These are phyloP conservation scores for Tenualosa ilisha DNA, from an alignment of 2,797 vertebrate species.

Conservation along the genomic window DNA sequence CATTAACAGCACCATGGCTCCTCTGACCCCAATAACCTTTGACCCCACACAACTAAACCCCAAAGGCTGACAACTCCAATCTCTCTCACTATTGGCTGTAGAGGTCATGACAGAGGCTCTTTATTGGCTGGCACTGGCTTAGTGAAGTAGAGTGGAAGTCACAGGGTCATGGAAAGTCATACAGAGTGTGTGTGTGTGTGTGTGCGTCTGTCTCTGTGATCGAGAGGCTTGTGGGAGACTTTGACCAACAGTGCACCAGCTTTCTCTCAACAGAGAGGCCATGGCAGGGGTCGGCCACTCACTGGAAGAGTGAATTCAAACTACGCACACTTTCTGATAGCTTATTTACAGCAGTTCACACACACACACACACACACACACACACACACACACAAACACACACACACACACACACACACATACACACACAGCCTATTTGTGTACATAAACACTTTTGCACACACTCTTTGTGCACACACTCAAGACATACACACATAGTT, in stretches of 20 bases:
- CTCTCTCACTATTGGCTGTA: too few species aligned
- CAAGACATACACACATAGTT: too few species aligned
- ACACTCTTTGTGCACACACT: too few species aligned
- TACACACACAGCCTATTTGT: too few species aligned
- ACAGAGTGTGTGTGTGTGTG: background rate
- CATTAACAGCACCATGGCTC: background rate
- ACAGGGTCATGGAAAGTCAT: too few species aligned
- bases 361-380: background rate
- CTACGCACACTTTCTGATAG: too few species aligned
- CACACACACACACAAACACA: too few species aligned
- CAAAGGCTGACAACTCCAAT: background rate
- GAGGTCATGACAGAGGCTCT: too few species aligned
- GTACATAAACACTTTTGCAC: too few species aligned
- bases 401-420: too few species aligned
- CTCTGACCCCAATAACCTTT: background rate
- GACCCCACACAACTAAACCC: background rate
- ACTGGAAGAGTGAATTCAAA: too few species aligned
- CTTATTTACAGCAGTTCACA: background rate
- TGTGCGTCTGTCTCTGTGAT: too few species aligned
- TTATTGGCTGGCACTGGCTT: background rate
- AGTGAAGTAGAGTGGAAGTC: background rate
- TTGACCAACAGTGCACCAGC: background rate
- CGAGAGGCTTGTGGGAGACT: background rate
- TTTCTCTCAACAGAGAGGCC: background rate
- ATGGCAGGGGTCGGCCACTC: background rate